These are phyloP conservation scores for Nysson spinosus DNA, from an alignment of 2,888 invertebrate species.

Conservation along the genomic window DNA sequence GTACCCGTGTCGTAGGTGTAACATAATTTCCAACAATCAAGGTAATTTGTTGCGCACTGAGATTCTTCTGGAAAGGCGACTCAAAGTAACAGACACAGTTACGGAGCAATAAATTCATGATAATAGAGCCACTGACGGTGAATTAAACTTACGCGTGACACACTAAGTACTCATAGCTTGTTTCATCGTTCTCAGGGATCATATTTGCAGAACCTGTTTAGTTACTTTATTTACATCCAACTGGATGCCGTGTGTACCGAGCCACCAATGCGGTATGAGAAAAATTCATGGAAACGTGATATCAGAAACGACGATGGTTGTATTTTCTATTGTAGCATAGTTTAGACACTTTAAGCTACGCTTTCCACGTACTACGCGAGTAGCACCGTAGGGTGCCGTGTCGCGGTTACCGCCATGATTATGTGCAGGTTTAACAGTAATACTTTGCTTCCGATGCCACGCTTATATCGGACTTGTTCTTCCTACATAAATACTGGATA, in stretches of 20 bases:
- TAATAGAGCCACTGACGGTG: constrained; percentile 41
- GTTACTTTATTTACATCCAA: constrained; percentile 33
- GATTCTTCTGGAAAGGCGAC: neutral
- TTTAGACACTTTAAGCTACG: neutral
- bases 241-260: constrained; percentile 1
- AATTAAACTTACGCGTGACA: constrained; percentile 42
- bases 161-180: constrained; percentile 27
- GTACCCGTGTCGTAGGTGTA: constrained; percentile 39
- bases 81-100: constrained; percentile 3
- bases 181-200: constrained; percentile 18
- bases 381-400: constrained; percentile 8
- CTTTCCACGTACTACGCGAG: constrained; percentile 14
- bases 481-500: constrained; percentile 10
- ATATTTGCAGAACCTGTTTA: constrained; percentile 48
- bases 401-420: constrained; percentile 19
- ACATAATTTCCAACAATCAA: constrained; percentile 39
- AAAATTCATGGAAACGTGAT: constrained; percentile 16
- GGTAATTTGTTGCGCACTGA: constrained; percentile 25
- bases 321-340: constrained; percentile 3
- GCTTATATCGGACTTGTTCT: neutral
- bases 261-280: neutral
- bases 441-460: constrained; percentile 1
- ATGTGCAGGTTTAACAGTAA: constrained; percentile 21
- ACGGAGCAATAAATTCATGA: constrained; percentile 35
- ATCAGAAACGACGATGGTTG: constrained; percentile 7